Conservation (phyloP, 2,888 invertebrate species). For the Tolmerus cingulatus region DNA sequence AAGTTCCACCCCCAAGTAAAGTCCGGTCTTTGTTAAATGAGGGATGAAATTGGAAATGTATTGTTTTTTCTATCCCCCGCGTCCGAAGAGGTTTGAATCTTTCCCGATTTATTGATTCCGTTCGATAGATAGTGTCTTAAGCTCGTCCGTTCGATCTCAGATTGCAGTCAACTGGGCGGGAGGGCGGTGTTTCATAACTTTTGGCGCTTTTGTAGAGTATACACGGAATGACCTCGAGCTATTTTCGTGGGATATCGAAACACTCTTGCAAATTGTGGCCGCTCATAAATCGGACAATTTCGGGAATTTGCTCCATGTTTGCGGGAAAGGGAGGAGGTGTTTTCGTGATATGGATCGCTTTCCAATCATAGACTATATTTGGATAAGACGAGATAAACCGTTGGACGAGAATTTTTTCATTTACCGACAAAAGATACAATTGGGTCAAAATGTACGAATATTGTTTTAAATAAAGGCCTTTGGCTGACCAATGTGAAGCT, state of each 20-base stretch:
- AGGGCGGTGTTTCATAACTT: background rate
- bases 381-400: background rate
- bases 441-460: background rate
- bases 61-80: slow-evolving; percentile 26
- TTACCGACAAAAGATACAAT: background rate
- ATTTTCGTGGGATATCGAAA: background rate
- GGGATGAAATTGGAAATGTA: slow-evolving; percentile 45
- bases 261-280: background rate
- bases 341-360: background rate
- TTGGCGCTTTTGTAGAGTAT: background rate
- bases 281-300: background rate
- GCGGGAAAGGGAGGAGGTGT: background rate
- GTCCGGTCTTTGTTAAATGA: slow-evolving; percentile 42
- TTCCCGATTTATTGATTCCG: slow-evolving; percentile 27
- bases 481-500: background rate
- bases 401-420: background rate
- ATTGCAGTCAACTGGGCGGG: background rate
- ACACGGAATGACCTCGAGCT: background rate
- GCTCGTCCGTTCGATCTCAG: background rate
- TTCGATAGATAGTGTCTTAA: background rate
- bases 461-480: background rate
- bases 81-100: slow-evolving; percentile 36
- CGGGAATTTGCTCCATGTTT: background rate
- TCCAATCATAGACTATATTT: background rate
- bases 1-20: slow-evolving; percentile 38